Evolutionary conservation across 2,888 invertebrate genomes (phyloP).

Genomic region (Lasioglossum oenotherae): DNA sequence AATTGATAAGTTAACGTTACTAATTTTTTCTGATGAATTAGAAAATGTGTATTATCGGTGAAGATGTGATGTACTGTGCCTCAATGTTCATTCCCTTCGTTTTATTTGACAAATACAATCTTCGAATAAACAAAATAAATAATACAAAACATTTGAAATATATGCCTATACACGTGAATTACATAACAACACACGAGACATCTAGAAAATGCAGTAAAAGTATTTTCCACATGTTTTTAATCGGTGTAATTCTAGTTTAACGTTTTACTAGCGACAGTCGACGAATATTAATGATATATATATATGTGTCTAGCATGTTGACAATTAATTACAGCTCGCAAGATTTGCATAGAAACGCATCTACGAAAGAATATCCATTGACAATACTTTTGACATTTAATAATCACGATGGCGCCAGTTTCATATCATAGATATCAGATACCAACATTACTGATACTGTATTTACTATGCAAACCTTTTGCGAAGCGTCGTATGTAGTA

Average conservation of each 20-base stretch:
- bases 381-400: conserved; percentile 40
- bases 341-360: not conserved
- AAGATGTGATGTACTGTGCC: not conserved
- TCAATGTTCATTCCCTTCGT: not conserved
- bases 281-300: not conserved
- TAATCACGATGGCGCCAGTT: conserved; percentile 57
- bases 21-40: not conserved
- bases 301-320: too few relatives aligned
- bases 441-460: conserved; percentile 49
- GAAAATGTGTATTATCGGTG: not conserved
- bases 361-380: conserved; percentile 7
- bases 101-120: not conserved
- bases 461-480: conserved; percentile 59
- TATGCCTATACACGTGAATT: conserved; percentile 22
- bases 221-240: conserved; percentile 12
- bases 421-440: conserved; percentile 49
- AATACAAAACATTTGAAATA: not conserved
- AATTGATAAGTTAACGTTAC: not conserved
- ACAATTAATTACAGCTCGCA: not conserved
- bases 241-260: not conserved
- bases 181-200: conserved; percentile 17
- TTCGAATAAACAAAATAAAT: not conserved
- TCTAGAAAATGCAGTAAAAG: not conserved
- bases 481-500: conserved; percentile 42
- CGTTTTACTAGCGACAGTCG: not conserved